Conservation (phyloP, 2,888 invertebrate genomes). For the Reticulitermes lucifugus region DNA sequence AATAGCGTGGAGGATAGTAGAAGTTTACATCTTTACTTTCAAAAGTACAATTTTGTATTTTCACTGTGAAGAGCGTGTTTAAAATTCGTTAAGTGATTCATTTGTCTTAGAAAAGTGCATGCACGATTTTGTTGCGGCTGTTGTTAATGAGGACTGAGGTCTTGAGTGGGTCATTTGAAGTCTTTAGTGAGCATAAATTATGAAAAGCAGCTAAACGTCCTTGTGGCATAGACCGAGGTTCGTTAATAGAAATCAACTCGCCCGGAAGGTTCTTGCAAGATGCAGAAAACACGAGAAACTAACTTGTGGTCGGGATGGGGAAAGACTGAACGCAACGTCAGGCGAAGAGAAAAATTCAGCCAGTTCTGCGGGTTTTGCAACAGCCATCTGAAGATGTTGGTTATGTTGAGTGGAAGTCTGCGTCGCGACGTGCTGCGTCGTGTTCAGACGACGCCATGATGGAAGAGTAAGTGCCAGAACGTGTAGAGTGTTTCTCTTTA, state of each 20-base stretch:
- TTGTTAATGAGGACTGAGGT: too few species aligned
- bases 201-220: not conserved
- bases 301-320: not conserved
- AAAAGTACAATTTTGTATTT: too few species aligned
- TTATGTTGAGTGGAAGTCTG: conserved; percentile 11
- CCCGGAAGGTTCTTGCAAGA: not conserved
- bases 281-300: conserved; percentile 20
- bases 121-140: too few species aligned
- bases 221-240: not conserved
- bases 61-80: too few species aligned
- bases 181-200: not conserved
- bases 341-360: not conserved
- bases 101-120: too few species aligned
- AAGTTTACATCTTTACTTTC: too few species aligned
- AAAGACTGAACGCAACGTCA: not conserved
- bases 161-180: not conserved
- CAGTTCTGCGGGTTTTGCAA: conserved; percentile 1
- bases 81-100: too few species aligned
- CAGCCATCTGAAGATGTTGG: conserved; percentile 5
- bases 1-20: too few species aligned
- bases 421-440: not conserved
- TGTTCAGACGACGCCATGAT: not conserved
- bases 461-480: conserved; percentile 10
- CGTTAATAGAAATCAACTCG: conserved; percentile 5
- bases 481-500: not conserved